Evolutionary conservation across 2,888 invertebrate genomes (phyloP).

Genomic region (Amblyjoppa fuscipennis): DNA sequence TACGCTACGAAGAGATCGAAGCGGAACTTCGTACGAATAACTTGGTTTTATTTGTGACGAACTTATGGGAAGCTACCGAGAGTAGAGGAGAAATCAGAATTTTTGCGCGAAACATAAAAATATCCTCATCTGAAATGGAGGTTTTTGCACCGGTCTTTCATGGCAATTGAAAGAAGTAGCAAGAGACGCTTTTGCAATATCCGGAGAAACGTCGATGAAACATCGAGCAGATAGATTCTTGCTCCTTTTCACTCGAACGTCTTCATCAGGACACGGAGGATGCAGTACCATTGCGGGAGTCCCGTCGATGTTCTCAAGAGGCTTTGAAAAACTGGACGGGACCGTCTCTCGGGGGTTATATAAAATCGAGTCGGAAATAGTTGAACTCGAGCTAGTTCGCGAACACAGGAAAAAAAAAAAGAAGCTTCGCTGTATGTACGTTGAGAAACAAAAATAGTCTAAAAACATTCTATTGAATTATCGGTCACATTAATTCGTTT

Average conservation of each 20-base stretch:
- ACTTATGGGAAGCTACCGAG: slow-evolving; percentile 23
- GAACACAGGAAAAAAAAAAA: slow-evolving; percentile 16
- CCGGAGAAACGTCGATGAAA: slow-evolving; percentile 3
- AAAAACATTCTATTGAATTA: not conserved
- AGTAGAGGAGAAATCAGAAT: not conserved
- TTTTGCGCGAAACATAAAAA: not conserved
- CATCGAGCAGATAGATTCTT: not conserved
- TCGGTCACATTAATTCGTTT: not conserved
- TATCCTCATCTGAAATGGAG: not conserved
- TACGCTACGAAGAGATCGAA: slow-evolving; percentile 24
- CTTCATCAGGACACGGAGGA: slow-evolving; percentile 79
- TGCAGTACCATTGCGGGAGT: slow-evolving; percentile 73
- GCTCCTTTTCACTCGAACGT: slow-evolving; percentile 72
- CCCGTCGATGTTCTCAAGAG: slow-evolving; percentile 63
- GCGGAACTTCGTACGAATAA: not conserved
- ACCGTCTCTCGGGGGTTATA: slow-evolving; percentile 14
- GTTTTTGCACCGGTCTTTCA: not conserved
- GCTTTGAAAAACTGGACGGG: slow-evolving; percentile 67
- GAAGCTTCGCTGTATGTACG: not conserved
- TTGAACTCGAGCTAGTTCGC: slow-evolving; percentile 64
- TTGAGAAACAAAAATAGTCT: not conserved
- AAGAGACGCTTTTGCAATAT: slow-evolving; percentile 9
- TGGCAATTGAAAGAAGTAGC: not conserved
- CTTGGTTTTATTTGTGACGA: not conserved
- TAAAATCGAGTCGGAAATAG: slow-evolving; percentile 32